A percentile compares a stretch with the other conserved stretches of the same genome.
Conservation (phyloP, 1,140 invertebrate species). For the Bombus confusus region DNA sequence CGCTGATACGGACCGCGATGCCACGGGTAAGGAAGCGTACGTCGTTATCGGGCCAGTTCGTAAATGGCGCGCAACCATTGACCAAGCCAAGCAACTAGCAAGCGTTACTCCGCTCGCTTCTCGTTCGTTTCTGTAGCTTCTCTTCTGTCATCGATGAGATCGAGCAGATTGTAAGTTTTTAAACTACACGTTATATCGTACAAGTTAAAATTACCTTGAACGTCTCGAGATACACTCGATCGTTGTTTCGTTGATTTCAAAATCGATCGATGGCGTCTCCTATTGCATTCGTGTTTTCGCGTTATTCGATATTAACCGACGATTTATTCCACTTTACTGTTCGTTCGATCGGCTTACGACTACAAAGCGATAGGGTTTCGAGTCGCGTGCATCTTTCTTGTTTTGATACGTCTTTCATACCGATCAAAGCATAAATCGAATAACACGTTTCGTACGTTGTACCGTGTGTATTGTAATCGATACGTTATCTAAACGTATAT, state of each 20-base stretch:
- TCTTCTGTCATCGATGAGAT: neutral
- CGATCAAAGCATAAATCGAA: neutral
- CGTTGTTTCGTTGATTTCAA: neutral
- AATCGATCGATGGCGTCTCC: constrained; percentile 13
- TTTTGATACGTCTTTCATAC: neutral
- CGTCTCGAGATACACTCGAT: neutral
- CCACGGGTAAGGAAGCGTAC: neutral
- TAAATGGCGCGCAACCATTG: neutral
- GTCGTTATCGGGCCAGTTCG: neutral
- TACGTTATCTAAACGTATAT: neutral
- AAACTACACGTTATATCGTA: neutral
- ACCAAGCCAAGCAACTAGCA: accelerated
- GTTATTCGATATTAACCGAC: constrained; percentile 10
- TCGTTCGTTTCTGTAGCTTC: too few species aligned
- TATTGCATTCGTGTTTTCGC: neutral
- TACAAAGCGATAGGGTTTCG: neutral
- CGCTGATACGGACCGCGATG: neutral
- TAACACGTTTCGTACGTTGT: neutral
- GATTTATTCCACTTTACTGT: neutral
- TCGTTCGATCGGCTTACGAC: neutral
- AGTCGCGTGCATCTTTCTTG: neutral
- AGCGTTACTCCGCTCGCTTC: too few species aligned
- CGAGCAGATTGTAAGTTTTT: neutral
- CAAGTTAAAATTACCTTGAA: neutral
- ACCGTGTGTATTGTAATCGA: neutral